These are phyloP conservation scores for Oreochromis niloticus DNA, from an alignment of 2,113 vertebrate genomes.

Conservation along the genomic window DNA sequence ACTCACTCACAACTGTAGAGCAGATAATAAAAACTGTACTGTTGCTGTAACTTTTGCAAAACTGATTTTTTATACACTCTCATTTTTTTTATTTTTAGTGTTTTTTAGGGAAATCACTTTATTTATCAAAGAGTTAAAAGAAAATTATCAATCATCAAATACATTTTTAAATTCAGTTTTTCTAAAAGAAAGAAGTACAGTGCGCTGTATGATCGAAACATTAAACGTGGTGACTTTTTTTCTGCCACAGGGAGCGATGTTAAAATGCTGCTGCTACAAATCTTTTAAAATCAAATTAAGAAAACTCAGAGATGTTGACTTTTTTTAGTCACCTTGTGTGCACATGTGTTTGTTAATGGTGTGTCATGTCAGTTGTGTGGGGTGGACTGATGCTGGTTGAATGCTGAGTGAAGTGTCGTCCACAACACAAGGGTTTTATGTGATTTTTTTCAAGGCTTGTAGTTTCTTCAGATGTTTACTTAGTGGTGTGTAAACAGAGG, in stretches of 20 bases:
- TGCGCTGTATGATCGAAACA: neutral
- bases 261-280: neutral
- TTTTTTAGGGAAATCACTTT: neutral
- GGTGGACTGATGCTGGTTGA: constrained; percentile 1
- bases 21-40: neutral
- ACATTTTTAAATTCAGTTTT: neutral
- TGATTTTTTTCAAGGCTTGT: constrained; percentile 18
- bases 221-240: neutral
- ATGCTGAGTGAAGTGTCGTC: constrained; percentile 31
- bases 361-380: constrained; percentile 18
- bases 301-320: neutral
- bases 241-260: neutral
- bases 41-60: neutral
- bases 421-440: constrained; percentile 5
- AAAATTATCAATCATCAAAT: neutral
- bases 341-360: neutral
- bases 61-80: neutral
- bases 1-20: neutral
- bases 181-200: neutral
- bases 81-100: neutral
- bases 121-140: neutral
- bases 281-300: neutral
- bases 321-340: neutral
- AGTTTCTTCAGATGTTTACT: constrained; percentile 34
- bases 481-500: constrained; percentile 37